phyloP scores from a whole-genome alignment of 2,797 vertebrate genomes.

The Heterohyrax brucei region DNA sequence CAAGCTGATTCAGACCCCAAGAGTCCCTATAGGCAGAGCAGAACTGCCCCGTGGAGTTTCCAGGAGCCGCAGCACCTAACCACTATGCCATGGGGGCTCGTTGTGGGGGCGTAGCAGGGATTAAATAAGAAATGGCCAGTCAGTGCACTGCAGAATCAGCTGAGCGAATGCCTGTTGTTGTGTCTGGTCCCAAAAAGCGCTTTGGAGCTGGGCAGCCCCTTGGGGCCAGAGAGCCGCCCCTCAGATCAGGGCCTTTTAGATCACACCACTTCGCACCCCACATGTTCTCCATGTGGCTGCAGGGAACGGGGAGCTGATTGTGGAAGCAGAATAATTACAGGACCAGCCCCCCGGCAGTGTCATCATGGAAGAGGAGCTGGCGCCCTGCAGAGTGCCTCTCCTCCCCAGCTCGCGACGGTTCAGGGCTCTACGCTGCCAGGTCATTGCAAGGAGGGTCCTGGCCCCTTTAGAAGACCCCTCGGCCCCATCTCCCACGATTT shows the following conservation, averaged over 20 bases:
- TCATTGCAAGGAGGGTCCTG: rapidly evolving
- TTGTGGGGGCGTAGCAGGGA: rapidly evolving
- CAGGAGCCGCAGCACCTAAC: not conserved
- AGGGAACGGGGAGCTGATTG: not conserved
- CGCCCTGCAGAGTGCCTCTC: rapidly evolving
- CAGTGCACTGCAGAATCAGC: rapidly evolving
- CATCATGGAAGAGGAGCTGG: rapidly evolving
- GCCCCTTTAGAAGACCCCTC: rapidly evolving
- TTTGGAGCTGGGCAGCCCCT: not conserved
- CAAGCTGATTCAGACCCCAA: not conserved
- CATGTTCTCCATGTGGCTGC: not conserved
- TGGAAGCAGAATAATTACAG: not conserved
- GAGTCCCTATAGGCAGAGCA: not conserved
- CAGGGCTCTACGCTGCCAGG: not conserved
- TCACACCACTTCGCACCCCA: rapidly evolving
- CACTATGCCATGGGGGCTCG: too few relatives aligned
- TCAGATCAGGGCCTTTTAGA: rapidly evolving
- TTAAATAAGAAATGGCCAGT: not conserved
- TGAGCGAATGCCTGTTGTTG: rapidly evolving
- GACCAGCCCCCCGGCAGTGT: rapidly evolving
- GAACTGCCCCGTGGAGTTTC: not conserved
- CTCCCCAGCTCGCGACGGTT: too few relatives aligned
- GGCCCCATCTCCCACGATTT: rapidly evolving
- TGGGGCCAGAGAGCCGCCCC: rapidly evolving
- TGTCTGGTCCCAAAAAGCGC: rapidly evolving